Percentiles rank a stretch among this genome's conserved stretches.
Conservation (phyloP, 2,888 invertebrate genomes). For the Metellina segmentata region DNA sequence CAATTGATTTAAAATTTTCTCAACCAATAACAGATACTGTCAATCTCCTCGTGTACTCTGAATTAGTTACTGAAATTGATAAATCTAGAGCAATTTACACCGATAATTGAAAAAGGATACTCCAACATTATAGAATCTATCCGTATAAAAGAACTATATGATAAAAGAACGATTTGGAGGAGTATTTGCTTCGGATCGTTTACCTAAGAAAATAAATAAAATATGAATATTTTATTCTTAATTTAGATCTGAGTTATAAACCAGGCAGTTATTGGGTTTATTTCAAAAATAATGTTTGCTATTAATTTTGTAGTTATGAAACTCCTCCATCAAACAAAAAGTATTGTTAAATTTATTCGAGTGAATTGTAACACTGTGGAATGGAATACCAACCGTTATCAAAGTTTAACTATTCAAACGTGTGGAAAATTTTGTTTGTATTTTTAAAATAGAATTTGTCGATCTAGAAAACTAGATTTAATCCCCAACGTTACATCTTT, state of each 20-base stretch:
- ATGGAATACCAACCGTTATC: not conserved
- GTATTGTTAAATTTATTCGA: slow-evolving; percentile 36
- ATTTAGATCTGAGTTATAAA: slow-evolving; percentile 12
- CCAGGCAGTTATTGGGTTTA: slow-evolving; percentile 64
- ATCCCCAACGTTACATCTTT: not conserved
- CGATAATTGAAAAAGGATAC: too few species aligned
- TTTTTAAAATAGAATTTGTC: not conserved
- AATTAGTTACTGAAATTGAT: too few species aligned
- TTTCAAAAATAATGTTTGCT: slow-evolving; percentile 21
- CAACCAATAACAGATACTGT: too few species aligned
- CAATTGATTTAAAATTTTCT: too few species aligned
- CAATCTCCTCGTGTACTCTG: too few species aligned
- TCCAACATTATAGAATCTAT: too few species aligned
- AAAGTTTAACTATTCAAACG: not conserved
- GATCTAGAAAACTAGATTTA: not conserved
- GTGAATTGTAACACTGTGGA: not conserved
- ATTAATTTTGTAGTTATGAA: slow-evolving; percentile 63
- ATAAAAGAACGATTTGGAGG: too few species aligned
- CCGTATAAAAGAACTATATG: too few species aligned
- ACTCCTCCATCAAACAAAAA: not conserved
- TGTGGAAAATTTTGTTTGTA: not conserved
- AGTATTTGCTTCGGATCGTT: slow-evolving; percentile 28
- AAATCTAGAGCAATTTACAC: too few species aligned
- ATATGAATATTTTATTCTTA: slow-evolving; percentile 34
- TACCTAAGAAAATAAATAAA: not conserved